Base-by-base conservation (phyloP, 2,797 vertebrate genomes). In the Sitta carolinensis region DNA sequence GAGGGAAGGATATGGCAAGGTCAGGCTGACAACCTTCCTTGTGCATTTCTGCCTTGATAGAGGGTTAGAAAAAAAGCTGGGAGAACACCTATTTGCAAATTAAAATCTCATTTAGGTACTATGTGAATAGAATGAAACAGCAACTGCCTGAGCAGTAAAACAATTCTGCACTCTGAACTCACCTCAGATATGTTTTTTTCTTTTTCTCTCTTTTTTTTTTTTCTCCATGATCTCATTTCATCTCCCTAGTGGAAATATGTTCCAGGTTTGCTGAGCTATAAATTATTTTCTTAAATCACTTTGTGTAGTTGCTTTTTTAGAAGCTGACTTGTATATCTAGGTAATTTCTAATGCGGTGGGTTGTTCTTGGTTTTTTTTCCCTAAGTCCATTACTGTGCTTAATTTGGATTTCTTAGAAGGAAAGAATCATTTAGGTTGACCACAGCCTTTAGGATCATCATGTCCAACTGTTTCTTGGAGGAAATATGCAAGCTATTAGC, bases 251-350 rank as follows among this genome's bases (percentile, higher is more conserved):
- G 61, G 32, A 89, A 93, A 57, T 64, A 67, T 43, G 18, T 73
- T 81, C 69, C 51, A 73, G 51, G n/a, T 90, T 94, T 92, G 50
- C 64, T 80, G 64, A 58, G 40, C 51, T 84, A 13, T 69, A 89
- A 59, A 51, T 59, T 4, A 45, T 78, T 95, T 91, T 89, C 50
- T 68, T 91, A 25, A 30, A 7, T 85, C 16, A 57, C 63, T 85
- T 87, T 43, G 12, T 59, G 20, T 67, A 40, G 54, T 50, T 92
- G 50, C 25, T 83, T 77, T 87, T 92, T 68, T 77, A 58, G 76
- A 87, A 87, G 14, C 12, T 80, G 64, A 80, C 19, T 57, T 89
- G 45, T 18, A 79, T 58, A 82, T 84, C n/a, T 58, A 43, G 27
- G 5, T 75, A 19, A 54, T 83, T 85, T 83, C 42, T 64, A 23